Evolutionary conservation across 2,113 vertebrate species (phyloP), one percentile per base, ranked within the genome.

Genomic region (Scopus umbretta): DNA sequence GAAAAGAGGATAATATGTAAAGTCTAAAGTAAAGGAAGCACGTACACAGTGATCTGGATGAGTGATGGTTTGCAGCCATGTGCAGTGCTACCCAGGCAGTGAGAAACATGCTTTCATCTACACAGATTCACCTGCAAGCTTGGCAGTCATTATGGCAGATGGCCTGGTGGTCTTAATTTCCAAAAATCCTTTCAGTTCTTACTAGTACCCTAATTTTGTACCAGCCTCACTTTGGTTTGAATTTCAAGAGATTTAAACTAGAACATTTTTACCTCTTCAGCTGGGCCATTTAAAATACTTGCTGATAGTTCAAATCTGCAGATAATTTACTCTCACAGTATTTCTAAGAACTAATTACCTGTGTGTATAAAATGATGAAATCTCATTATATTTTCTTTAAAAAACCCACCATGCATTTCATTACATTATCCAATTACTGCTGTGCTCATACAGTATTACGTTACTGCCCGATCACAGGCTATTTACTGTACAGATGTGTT

Each of bases 271-370:
- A 83, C 94, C 63, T 94, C 71, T 83, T 96, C 94, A 97, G 68
- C 85, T 92, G 79, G 76, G 59, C 93, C 94, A 76, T 94, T 97
- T 97, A 96, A 98, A 98, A 98, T 97, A 96, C 71, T 96, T 98
- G 97, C 97, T 97, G 97, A 98, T 96, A 98, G 95, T 97, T 97
- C 95, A 98, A 98, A 98, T 97, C 95, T 98, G 97, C 72, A 97
- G 96, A 97, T 98, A 98, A 98, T 98, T 98, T 97, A 95, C 85
- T 97, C 88, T 97, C 96, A 68, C 80, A 42, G 52, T 97, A 98
- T 98, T 98, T 95, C 97, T 97, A 96, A 98, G 97, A 98, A 98
- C 96, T 98, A 98, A 98, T 98, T 98, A 98, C 98, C 95, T 98
- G 90, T 97, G 97, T 95, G 96, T 97, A 97, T 97, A 97, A 98